A percentile compares a stretch with the other conserved stretches of the same genome.
Evolutionary conservation across 2,113 vertebrate species (phyloP).

Genomic region (Prolemur simus): DNA sequence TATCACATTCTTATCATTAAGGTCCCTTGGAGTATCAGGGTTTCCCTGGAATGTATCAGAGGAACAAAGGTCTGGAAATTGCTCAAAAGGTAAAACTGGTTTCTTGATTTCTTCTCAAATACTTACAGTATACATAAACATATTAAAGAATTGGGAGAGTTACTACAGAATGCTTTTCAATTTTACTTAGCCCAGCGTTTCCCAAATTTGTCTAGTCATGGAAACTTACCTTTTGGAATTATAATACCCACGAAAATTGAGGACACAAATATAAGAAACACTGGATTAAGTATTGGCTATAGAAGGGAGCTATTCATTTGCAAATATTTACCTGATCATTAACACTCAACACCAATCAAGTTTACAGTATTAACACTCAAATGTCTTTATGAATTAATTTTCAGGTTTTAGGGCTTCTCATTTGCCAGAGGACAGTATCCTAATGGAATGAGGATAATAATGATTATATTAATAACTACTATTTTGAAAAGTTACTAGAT

Average conservation of each 20-base stretch:
- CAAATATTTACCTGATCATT: background rate
- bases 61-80: background rate
- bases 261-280: background rate
- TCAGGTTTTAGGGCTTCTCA: background rate
- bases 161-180: background rate
- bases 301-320: background rate
- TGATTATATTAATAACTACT: background rate
- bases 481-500: background rate
- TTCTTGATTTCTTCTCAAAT: background rate
- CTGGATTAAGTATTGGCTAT: background rate
- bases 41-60: background rate
- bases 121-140: background rate
- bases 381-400: background rate
- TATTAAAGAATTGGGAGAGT: background rate
- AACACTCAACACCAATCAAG: background rate
- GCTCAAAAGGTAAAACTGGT: background rate
- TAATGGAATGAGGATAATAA: background rate
- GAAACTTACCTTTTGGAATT: background rate
- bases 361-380: background rate
- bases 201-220: background rate
- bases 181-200: background rate
- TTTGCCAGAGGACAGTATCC: background rate
- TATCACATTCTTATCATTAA: background rate
- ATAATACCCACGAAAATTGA: background rate
- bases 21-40: rapidly evolving